Evolutionary conservation across 1,140 invertebrate genomes (phyloP).

Genomic region (Bombus turneri): DNA sequence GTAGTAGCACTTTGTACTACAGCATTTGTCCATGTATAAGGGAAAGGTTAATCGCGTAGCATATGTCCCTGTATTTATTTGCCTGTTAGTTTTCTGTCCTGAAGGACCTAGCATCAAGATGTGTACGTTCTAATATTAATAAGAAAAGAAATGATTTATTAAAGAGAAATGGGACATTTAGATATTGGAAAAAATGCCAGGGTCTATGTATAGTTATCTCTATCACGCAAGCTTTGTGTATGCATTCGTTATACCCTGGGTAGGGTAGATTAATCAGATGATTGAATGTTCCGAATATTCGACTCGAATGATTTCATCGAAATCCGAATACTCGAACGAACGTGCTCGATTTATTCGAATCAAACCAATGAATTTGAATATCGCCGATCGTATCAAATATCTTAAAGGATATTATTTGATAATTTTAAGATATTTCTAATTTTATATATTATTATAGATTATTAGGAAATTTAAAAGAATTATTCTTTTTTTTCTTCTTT

Average conservation of each 20-base stretch:
- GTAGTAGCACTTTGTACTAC: slow-evolving; percentile 51
- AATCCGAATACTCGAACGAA: not conserved
- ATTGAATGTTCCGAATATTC: not conserved
- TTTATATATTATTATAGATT: not conserved
- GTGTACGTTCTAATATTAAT: not conserved
- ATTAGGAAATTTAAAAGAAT: not conserved
- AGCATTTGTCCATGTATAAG: slow-evolving; percentile 53
- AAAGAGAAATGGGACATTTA: not conserved
- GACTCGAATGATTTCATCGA: not conserved
- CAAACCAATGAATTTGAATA: not conserved
- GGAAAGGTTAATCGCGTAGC: slow-evolving; percentile 46
- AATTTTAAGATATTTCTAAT: not conserved
- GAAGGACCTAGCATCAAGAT: not conserved
- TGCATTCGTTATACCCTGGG: not conserved
- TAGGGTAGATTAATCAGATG: not conserved
- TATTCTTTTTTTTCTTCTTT: not conserved
- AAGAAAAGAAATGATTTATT: not conserved
- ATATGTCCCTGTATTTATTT: slow-evolving; percentile 63
- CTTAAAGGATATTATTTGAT: not conserved
- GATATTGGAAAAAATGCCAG: slow-evolving; percentile 23
- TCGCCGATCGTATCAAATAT: not conserved
- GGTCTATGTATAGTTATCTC: slow-evolving; percentile 1
- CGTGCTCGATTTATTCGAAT: not conserved
- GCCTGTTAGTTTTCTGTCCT: slow-evolving; percentile 42
- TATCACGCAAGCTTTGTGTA: slow-evolving; percentile 24